Percentiles rank a stretch among this genome's conserved stretches.
Conservation (phyloP, 2,888 invertebrate genomes). For the Yponomeuta malinellus region DNA sequence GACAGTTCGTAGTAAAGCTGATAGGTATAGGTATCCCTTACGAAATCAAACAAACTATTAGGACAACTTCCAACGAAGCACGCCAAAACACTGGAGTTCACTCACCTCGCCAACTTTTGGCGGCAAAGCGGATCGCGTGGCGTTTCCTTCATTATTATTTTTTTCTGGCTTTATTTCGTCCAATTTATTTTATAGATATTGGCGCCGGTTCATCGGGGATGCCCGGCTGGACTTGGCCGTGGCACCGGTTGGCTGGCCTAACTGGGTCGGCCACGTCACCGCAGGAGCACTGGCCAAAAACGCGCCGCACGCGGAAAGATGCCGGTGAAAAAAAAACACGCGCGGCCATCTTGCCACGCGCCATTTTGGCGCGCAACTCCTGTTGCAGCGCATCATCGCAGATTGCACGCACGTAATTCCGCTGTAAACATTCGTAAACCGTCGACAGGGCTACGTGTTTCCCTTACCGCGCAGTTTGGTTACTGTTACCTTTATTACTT, state of each 20-base stretch:
- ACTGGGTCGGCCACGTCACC: slow-evolving; percentile 70
- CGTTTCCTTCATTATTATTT: slow-evolving; percentile 71
- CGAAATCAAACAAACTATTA: slow-evolving; percentile 66
- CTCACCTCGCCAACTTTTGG: slow-evolving; percentile 68
- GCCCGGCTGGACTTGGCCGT: slow-evolving; percentile 72
- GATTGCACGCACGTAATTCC: slow-evolving; percentile 54
- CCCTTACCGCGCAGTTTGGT: slow-evolving; percentile 1
- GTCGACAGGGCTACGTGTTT: slow-evolving; percentile 6
- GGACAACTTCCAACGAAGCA: slow-evolving; percentile 60
- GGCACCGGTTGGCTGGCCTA: slow-evolving; percentile 70
- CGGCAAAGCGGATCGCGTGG: slow-evolving; percentile 56
- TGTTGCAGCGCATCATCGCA: slow-evolving; percentile 28
- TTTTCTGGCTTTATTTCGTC: slow-evolving; percentile 60
- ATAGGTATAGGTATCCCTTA: slow-evolving; percentile 32
- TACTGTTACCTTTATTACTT: slow-evolving; percentile 11
- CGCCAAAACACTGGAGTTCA: slow-evolving; percentile 72
- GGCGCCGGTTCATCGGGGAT: slow-evolving; percentile 72
- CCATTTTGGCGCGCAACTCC: slow-evolving; percentile 39
- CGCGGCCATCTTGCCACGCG: slow-evolving; percentile 61
- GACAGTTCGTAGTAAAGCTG: neutral
- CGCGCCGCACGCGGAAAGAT: slow-evolving; percentile 67
- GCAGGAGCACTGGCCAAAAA: slow-evolving; percentile 69
- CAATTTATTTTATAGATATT: slow-evolving; percentile 76
- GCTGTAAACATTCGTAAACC: slow-evolving; percentile 58
- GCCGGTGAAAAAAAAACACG: slow-evolving; percentile 47